These are phyloP conservation scores for Cinclus mexicanus DNA, from an alignment of 2,113 vertebrate species.

Conservation along the genomic window DNA sequence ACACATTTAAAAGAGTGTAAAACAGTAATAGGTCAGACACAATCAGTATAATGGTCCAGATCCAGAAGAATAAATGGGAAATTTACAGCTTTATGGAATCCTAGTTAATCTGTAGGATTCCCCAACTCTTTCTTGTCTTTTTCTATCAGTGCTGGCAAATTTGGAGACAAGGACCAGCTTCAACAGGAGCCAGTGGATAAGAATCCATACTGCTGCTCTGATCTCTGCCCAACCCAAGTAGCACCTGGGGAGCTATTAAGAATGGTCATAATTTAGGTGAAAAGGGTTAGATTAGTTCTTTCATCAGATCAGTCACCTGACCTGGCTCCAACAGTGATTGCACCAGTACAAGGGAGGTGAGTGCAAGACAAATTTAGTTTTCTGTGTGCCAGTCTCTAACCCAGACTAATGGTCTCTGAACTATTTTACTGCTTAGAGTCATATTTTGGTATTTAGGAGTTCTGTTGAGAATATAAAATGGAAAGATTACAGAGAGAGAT, in stretches of 20 bases:
- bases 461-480: neutral
- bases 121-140: neutral
- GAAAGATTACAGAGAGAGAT: neutral
- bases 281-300: neutral
- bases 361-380: neutral
- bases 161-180: neutral
- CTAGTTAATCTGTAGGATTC: neutral
- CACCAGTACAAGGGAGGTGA: neutral
- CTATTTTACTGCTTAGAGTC: neutral
- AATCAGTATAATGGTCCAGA: neutral
- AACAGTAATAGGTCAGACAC: neutral
- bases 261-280: neutral
- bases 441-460: neutral
- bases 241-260: neutral
- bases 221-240: neutral
- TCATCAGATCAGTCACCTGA: neutral
- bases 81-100: neutral
- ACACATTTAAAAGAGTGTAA: neutral
- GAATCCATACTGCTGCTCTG: neutral
- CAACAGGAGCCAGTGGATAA: neutral
- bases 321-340: neutral
- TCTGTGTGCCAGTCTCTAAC: neutral
- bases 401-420: neutral
- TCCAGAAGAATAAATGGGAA: neutral
- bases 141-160: neutral